A percentile compares a stretch with the other conserved stretches of the same genome.
Evolutionary conservation across 2,888 invertebrate species (phyloP).

Genomic region (Cataglyphis altisquamis): DNA sequence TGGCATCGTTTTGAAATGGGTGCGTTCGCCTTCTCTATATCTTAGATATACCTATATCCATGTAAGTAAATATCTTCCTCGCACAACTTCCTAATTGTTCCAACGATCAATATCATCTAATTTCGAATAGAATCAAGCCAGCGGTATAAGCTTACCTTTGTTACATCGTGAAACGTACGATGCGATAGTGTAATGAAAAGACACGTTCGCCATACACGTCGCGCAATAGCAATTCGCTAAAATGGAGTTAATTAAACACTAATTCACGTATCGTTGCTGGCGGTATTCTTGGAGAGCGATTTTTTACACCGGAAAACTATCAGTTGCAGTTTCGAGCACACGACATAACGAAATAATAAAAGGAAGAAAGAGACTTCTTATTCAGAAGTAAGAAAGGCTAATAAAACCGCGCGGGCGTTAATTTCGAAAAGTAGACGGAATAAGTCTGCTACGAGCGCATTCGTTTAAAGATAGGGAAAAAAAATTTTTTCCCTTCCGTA

Average conservation of each 20-base stretch:
- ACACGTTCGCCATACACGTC: constrained; percentile 50
- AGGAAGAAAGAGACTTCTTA: constrained; percentile 10
- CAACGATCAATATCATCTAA: constrained; percentile 28
- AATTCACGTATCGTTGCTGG: constrained; percentile 59
- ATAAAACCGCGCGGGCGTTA: constrained; percentile 63
- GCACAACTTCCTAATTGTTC: background rate
- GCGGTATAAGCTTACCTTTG: constrained; percentile 14
- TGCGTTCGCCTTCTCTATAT: background rate
- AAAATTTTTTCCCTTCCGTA: background rate
- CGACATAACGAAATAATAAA: constrained; percentile 13
- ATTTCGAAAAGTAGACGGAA: constrained; percentile 71
- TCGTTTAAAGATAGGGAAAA: constrained; percentile 22
- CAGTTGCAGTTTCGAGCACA: background rate
- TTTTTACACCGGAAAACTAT: constrained; percentile 49
- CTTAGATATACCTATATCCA: background rate
- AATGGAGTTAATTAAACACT: constrained; percentile 70
- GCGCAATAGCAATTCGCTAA: constrained; percentile 67
- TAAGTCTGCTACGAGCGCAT: constrained; percentile 57
- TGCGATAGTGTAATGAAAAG: constrained; percentile 57
- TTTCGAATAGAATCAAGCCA: constrained; percentile 14
- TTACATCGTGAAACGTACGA: constrained; percentile 30
- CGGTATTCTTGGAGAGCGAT: constrained; percentile 53
- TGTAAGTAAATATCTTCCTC: constrained; percentile 39
- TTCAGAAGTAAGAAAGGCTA: constrained; percentile 32
- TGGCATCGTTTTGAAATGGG: constrained; percentile 19